Base-by-base conservation (phyloP, 1,140 invertebrate genomes). In the Achroia grisella region DNA sequence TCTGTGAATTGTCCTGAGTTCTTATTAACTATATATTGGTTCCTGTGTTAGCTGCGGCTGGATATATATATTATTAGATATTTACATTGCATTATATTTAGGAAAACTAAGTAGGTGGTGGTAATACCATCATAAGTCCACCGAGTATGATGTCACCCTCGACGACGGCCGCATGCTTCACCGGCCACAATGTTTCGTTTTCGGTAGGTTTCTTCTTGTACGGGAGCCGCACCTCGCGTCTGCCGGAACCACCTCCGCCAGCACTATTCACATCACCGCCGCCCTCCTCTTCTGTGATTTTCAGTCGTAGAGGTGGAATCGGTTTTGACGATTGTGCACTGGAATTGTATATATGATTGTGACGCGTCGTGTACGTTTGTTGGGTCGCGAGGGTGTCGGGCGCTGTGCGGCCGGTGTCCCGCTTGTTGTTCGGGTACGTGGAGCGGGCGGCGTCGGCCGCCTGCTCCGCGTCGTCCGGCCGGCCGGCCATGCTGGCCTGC, bases 81-180 rank as follows among this genome's bases (percentile, higher is more conserved):
- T n/a, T n/a, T n/a, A 23, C 17, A 23, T 3, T 3, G 6, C 17
- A 23, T 3, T 23, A 6, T 23, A 23, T 23, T 23, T 23, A 23
- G 17, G 6, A 23, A 23, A 23, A 23, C 17, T 3, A 2, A 23
- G 2, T 23, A 3, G 17, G 2, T 23, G 6, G 17, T 23, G 17
- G 9, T 8, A 52, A 59, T 61, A 83, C 94, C 96, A 98, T 98
- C 94, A 98, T 97, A 4, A 98, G 87, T 0, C 95, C 96, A 5
- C 97, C 97, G 0, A 98, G 87, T 1, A 95, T 87, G 2, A 95
- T 86, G 64, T 97, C 92, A 0, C 96, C 96, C 52, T 95, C 92
- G 2, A 97, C 90, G 9, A 93, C 90, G 0, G 94, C 93, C 35
- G 94, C 93, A 57, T 92, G 90, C 59, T 97, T 97, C 6, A 94